Conservation (phyloP, 2,888 invertebrate species). For the Dasypolia templi region DNA sequence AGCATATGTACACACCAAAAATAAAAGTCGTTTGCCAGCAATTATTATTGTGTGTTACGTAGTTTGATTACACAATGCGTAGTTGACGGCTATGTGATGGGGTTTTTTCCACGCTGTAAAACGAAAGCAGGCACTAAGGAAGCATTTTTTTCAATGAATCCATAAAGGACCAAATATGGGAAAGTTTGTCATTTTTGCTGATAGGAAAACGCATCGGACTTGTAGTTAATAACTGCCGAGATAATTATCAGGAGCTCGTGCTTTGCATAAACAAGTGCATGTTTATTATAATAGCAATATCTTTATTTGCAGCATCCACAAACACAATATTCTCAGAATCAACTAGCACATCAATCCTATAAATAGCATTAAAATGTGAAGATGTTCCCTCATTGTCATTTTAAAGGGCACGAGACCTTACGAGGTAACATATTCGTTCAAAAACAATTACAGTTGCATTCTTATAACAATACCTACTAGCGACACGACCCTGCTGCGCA, state of each 20-base stretch:
- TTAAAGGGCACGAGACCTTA: constrained; percentile 51
- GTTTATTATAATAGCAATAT: constrained; percentile 14
- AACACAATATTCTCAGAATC: constrained; percentile 39
- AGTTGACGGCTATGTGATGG: no score
- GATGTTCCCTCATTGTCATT: constrained; percentile 54
- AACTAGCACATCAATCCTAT: constrained; percentile 55
- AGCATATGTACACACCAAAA: no score
- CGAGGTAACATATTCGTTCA: constrained; percentile 29
- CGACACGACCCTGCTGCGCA: no score
- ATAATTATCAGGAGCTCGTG: background rate
- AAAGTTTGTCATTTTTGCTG: background rate
- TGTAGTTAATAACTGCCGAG: background rate
- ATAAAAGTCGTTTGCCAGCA: no score
- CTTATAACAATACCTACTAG: constrained; percentile 5
- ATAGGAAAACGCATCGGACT: background rate
- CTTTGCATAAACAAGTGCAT: constrained; percentile 1
- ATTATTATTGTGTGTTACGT: no score
- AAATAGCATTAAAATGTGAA: constrained; percentile 57
- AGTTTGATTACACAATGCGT: no score
- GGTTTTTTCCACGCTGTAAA: no score
- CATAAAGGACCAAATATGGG: no score
- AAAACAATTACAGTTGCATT: constrained; percentile 43
- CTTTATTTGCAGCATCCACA: constrained; percentile 6
- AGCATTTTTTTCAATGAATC: background rate
- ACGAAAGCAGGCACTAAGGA: background rate